Conservation (phyloP, 2,797 vertebrate genomes). For the Acrossocheilus fasciatus region DNA sequence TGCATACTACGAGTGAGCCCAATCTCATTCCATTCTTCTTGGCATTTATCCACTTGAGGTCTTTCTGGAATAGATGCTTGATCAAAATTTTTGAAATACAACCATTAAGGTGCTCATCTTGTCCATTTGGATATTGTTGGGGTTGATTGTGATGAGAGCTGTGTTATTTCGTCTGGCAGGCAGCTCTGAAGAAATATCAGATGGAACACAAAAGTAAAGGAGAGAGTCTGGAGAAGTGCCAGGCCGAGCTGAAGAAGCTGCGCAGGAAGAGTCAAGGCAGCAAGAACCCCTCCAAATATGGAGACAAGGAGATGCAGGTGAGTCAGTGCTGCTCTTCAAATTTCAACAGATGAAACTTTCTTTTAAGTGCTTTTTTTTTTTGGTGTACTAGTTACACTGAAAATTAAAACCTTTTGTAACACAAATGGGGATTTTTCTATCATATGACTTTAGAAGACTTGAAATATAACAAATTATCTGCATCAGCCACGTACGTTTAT, state of each 20-base stretch:
- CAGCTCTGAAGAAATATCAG: conserved; percentile 89
- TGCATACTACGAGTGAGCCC: neutral
- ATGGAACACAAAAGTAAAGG: conserved; percentile 85
- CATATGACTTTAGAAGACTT: neutral
- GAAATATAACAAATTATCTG: neutral
- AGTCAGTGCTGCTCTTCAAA: conserved; percentile 44
- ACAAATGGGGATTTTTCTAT: neutral
- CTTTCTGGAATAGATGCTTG: neutral
- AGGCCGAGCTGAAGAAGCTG: conserved; percentile 87
- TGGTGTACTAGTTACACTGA: neutral
- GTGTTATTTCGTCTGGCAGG: conserved; percentile 76
- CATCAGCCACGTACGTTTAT: neutral
- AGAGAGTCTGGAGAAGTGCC: conserved; percentile 86
- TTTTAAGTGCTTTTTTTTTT: conserved; percentile 17
- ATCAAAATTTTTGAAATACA: neutral
- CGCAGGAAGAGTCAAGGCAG: conserved; percentile 91
- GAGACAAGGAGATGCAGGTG: conserved; percentile 94
- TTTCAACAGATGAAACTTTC: neutral
- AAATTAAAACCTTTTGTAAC: neutral
- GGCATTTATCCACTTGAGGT: neutral
- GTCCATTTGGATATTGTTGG: neutral
- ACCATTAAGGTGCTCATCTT: neutral
- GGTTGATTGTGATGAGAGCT: neutral
- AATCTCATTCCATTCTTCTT: neutral
- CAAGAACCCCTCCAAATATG: conserved; percentile 88